Evolutionary conservation across 92 coral and sea anemone genomes (phyloP), one percentile per base, ranked within the genome.

Genomic region (Epizoanthus scotinus): DNA sequence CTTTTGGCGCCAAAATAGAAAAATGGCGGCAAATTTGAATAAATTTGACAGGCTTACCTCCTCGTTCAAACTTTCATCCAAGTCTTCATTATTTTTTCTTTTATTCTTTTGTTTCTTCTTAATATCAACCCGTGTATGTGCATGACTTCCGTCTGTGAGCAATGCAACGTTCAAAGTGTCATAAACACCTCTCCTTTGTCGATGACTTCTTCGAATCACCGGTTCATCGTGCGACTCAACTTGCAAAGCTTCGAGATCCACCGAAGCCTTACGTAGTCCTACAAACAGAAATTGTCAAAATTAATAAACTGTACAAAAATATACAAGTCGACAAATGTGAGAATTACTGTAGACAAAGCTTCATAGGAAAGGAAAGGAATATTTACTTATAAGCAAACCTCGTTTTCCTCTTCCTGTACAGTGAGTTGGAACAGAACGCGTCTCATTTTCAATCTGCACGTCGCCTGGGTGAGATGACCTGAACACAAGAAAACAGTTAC

Each of bases 21-120:
- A 88, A 88, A 89, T 89, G 98, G 98, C 98, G 98, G 95, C 91
- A 95, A 95, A 93, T 95, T 95, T 92, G 91, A 94, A 95, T 61
- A 28, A 21, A 65, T 42, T 28, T 40, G 59, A 12, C 36, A 77
- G 72, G 61, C 83, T 56, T 67, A 94, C 98, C 97, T 90, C 91
- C 14, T 85, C 96, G 10, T 84, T 83, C 27, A 86, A 79, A 8
- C 84, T 87, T 15, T 89, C 90, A 54, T 78, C 92, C 14, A 64
- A 73, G 14, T 63, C 84, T 26, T 86, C 98, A 14, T 63, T 79
- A 3, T 54, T 21, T 10, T 53, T 67, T 59, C 68, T 60, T 40
- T 86, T 79, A 57, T 87, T 86, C 54, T 79, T 70, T 20, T 50
- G 89, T 50, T 85, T 84, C 27, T 69, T 65, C 0, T 77, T 77